A percentile compares a stretch with the other conserved stretches of the same genome.
Conservation (phyloP, 2,113 vertebrate species). For the Elanoides forficatus region DNA sequence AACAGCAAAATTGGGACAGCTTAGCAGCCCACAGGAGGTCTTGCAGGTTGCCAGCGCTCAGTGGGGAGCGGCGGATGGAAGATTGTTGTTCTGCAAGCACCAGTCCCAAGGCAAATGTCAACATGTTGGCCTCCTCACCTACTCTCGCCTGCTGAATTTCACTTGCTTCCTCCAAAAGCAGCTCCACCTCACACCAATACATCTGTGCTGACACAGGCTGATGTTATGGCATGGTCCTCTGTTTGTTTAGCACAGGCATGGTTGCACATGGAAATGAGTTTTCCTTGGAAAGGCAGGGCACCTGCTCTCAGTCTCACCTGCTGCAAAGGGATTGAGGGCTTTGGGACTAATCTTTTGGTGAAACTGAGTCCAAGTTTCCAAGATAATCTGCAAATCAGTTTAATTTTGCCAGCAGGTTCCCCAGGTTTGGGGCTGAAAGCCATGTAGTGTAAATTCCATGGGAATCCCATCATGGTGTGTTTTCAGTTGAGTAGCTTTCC, state of each 20-base stretch:
- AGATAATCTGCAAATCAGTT: not conserved
- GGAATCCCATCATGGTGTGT: not conserved
- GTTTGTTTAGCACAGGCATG: not conserved
- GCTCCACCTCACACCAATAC: not conserved
- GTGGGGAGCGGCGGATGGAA: fast-evolving
- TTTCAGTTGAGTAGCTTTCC: not conserved
- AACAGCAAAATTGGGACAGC: not conserved
- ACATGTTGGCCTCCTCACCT: fast-evolving
- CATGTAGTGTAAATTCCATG: not conserved
- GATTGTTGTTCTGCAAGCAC: not conserved
- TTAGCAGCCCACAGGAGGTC: not conserved
- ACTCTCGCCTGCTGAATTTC: not conserved
- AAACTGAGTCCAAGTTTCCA: not conserved
- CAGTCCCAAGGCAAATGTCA: not conserved
- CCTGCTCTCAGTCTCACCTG: not conserved
- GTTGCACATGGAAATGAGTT: not conserved
- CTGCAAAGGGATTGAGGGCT: not conserved
- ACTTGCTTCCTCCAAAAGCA: not conserved
- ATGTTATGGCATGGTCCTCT: not conserved
- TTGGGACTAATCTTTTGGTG: not conserved
- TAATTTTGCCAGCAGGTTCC: not conserved
- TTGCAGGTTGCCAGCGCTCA: not conserved
- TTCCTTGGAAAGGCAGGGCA: not conserved
- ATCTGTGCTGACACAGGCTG: not conserved
- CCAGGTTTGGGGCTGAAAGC: not conserved